Evolutionary conservation across 2,888 invertebrate species (phyloP).

Genomic region (Timema cristinae): DNA sequence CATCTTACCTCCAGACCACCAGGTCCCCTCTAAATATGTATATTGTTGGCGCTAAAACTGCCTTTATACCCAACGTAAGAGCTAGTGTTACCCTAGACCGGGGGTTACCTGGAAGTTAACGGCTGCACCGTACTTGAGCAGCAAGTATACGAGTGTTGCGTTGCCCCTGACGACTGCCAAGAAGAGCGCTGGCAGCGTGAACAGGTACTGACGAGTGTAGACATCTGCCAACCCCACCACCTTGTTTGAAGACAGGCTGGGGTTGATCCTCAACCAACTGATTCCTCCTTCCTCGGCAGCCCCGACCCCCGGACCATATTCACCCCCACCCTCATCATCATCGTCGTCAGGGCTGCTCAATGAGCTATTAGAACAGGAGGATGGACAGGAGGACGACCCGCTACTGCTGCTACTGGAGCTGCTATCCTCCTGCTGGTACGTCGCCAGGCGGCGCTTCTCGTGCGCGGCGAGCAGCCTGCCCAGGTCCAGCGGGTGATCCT

Average conservation of each 20-base stretch:
- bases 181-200: constrained; percentile 55
- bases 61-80: neutral
- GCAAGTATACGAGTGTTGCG: constrained; percentile 49
- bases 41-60: neutral
- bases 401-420: constrained; percentile 27
- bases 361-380: constrained; percentile 25
- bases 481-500: constrained; percentile 30
- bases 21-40: too few relatives aligned
- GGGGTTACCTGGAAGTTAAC: constrained; percentile 43
- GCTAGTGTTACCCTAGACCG: too few relatives aligned
- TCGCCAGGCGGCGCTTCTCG: constrained; percentile 37
- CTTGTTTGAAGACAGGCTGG: constrained; percentile 38
- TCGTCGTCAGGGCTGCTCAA: constrained; percentile 30
- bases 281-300: constrained; percentile 17
- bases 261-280: constrained; percentile 35
- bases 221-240: constrained; percentile 41
- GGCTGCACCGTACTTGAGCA: constrained; percentile 53
- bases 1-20: too few relatives aligned
- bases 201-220: constrained; percentile 50
- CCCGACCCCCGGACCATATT: constrained; percentile 28
- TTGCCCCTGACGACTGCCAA: constrained; percentile 53
- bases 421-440: constrained; percentile 35
- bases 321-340: constrained; percentile 27
- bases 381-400: constrained; percentile 27
- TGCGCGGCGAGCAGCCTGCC: constrained; percentile 39